Conservation (phyloP, 2,888 invertebrate species). For the Morpho helenor region DNA sequence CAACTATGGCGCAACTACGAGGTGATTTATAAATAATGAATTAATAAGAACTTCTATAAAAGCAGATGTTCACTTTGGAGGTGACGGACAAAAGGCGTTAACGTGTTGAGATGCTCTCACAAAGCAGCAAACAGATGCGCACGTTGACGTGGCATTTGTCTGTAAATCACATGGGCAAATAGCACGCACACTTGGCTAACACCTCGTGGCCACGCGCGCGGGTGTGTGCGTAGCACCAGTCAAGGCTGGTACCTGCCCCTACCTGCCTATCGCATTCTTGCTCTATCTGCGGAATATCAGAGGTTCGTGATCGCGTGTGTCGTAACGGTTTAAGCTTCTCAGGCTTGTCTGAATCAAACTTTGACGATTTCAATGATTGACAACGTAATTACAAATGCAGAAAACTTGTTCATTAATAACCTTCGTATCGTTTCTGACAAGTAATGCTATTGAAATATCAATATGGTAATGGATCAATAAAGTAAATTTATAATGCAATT, state of each 20-base stretch:
- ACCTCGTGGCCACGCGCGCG: slow-evolving; percentile 23
- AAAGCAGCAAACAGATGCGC: slow-evolving; percentile 69
- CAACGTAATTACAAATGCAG: slow-evolving; percentile 58
- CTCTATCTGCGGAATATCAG: slow-evolving; percentile 63
- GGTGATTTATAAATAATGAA: slow-evolving; percentile 17
- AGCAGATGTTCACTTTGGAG: slow-evolving; percentile 58
- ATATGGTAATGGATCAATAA: slow-evolving; percentile 7
- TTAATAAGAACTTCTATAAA: slow-evolving; percentile 47
- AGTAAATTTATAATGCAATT: slow-evolving; percentile 1
- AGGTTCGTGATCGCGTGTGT: slow-evolving; percentile 44
- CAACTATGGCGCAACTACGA: slow-evolving; percentile 13
- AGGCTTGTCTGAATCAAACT: slow-evolving; percentile 37
- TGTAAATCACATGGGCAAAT: slow-evolving; percentile 73
- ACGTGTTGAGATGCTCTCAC: slow-evolving; percentile 57
- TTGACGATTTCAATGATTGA: slow-evolving; percentile 36
- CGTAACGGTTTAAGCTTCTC: slow-evolving; percentile 53
- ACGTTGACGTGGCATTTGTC: slow-evolving; percentile 61
- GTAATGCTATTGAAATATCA: slow-evolving; percentile 16
- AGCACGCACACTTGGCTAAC: slow-evolving; percentile 45
- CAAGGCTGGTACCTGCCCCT: slow-evolving; percentile 53
- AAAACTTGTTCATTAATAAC: slow-evolving; percentile 45
- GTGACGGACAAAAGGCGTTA: slow-evolving; percentile 62
- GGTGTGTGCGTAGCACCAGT: slow-evolving; percentile 30
- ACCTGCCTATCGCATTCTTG: slow-evolving; percentile 68
- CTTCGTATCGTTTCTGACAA: slow-evolving; percentile 33